phyloP scores from a whole-genome alignment of 2,888 invertebrate species.

The Drosophila yooni region DNA sequence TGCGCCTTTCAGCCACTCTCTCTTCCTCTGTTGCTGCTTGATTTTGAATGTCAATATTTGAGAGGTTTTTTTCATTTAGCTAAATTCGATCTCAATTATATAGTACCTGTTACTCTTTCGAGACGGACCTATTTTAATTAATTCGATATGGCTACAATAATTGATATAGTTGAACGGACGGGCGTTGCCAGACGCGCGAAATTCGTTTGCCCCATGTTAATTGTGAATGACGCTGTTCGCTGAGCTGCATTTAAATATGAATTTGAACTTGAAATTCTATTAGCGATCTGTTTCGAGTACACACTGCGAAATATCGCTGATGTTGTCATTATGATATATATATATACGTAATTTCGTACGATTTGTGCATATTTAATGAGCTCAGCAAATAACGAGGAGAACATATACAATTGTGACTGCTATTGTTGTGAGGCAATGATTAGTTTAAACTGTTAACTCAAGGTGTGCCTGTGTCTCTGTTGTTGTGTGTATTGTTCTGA shows the following conservation, averaged over 20 bases:
- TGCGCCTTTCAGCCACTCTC: not conserved
- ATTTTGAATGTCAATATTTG: not conserved
- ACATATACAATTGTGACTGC: constrained; percentile 10
- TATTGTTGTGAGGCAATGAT: constrained; percentile 8
- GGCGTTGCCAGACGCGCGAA: constrained; percentile 17
- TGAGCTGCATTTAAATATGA: constrained; percentile 33
- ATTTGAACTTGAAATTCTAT: constrained; percentile 68
- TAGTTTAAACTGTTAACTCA: constrained; percentile 26
- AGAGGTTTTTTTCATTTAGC: not conserved
- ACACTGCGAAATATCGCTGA: not conserved
- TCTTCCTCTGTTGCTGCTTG: not conserved
- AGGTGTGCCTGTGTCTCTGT: constrained; percentile 2
- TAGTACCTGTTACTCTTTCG: not conserved
- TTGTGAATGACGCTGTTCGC: constrained; percentile 2
- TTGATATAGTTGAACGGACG: not conserved
- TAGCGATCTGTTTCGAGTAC: constrained; percentile 44
- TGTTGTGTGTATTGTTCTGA: constrained; percentile 28
- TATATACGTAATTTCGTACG: not conserved
- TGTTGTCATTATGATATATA: constrained; percentile 12
- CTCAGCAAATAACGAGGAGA: constrained; percentile 28
- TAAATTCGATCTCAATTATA: not conserved
- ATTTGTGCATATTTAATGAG: constrained; percentile 44
- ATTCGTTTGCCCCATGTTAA: not conserved
- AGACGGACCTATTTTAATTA: not conserved
- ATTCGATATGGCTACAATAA: not conserved